Evolutionary conservation across 1,140 invertebrate genomes (phyloP).

Genomic region (Trichonephila clavipes): DNA sequence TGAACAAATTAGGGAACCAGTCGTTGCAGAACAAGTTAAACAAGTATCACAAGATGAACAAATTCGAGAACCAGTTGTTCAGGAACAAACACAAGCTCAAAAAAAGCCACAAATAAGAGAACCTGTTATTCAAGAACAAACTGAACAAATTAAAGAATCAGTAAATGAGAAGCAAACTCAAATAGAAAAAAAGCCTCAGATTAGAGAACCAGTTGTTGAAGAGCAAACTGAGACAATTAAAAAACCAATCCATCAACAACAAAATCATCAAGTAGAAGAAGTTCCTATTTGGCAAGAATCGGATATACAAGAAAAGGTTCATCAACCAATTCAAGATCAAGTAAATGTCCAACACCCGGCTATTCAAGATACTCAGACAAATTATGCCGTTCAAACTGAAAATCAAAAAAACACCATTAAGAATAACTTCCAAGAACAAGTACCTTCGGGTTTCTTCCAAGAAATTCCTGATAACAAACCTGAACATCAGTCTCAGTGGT

Average conservation of each 20-base stretch:
- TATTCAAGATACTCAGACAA: background rate
- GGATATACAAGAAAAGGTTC: constrained; percentile 29
- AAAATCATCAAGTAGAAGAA: background rate
- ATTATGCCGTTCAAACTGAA: background rate
- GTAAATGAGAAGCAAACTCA: background rate
- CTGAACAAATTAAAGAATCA: background rate
- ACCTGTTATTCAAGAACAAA: constrained; percentile 34
- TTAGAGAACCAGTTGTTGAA: constrained; percentile 24
- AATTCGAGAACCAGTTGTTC: background rate
- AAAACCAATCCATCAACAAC: constrained; percentile 6
- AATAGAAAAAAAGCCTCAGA: background rate
- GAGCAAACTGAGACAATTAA: background rate
- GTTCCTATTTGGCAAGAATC: constrained; percentile 12
- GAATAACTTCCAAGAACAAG: background rate
- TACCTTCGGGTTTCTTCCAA: constrained; percentile 25
- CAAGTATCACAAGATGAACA: background rate
- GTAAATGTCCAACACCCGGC: background rate
- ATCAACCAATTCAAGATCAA: constrained; percentile 18
- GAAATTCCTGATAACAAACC: constrained; percentile 21
- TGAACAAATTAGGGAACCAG: background rate
- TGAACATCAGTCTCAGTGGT: background rate
- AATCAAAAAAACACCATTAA: background rate
- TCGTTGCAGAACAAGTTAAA: background rate
- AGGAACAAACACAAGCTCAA: constrained; percentile 5
- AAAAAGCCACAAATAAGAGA: background rate